These are phyloP conservation scores for Tinamus guttatus DNA, from an alignment of 2,113 vertebrate genomes.

Conservation along the genomic window DNA sequence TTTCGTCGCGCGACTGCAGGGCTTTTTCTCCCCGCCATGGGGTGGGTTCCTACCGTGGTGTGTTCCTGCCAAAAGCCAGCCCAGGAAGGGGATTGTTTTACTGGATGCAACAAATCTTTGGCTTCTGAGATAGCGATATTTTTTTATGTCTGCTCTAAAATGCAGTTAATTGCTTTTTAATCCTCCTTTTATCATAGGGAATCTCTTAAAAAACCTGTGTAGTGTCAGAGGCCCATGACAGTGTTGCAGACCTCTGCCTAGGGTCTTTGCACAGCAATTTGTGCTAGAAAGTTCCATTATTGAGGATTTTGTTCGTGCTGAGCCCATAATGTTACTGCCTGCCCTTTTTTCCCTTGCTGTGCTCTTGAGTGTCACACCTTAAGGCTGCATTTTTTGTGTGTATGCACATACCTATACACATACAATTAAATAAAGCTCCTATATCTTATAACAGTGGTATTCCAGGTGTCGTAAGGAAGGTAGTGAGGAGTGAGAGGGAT, in stretches of 20 bases:
- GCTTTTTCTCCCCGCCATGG: neutral
- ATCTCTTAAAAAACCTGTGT: neutral
- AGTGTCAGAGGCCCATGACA: constrained; percentile 5
- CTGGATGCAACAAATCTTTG: neutral
- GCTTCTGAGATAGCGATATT: neutral
- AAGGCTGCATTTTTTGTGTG: neutral
- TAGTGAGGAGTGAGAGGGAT: neutral
- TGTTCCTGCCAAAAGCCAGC: neutral
- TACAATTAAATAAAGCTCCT: neutral
- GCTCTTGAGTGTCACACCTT: constrained; percentile 9
- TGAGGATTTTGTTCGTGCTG: constrained; percentile 27
- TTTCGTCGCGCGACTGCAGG: neutral
- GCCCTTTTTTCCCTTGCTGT: neutral
- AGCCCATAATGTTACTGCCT: neutral
- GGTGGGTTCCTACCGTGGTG: neutral
- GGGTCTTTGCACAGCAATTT: constrained; percentile 15
- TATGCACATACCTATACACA: fast-evolving
- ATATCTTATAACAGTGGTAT: neutral
- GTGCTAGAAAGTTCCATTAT: constrained; percentile 69
- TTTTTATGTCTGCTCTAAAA: neutral
- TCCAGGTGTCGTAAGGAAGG: neutral
- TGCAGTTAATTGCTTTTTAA: constrained; percentile 54
- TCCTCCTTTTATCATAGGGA: constrained; percentile 25
- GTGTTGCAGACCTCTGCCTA: neutral
- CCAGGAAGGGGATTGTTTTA: neutral